phyloP scores from a whole-genome alignment of 2,113 vertebrate genomes.

The Chloroceryle aenea region DNA sequence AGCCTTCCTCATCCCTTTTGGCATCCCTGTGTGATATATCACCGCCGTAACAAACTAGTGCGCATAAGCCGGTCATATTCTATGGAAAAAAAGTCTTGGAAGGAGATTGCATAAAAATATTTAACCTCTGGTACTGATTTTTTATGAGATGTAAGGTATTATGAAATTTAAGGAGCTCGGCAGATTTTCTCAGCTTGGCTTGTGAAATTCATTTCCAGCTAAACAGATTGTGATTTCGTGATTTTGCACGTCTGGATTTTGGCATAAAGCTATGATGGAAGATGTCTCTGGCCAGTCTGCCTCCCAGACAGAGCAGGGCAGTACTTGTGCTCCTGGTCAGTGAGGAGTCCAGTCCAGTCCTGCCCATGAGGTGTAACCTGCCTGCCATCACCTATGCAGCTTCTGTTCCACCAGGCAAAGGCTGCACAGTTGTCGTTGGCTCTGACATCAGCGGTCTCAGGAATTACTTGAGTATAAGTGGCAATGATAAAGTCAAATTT shows the following conservation, averaged over 20 bases:
- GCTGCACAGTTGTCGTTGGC: not conserved
- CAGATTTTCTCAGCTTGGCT: constrained; percentile 15
- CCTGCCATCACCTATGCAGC: not conserved
- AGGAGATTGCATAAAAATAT: not conserved
- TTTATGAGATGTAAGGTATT: not conserved
- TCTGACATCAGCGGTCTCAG: not conserved
- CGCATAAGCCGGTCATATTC: not conserved
- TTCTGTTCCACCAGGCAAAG: not conserved
- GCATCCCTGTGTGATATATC: not conserved
- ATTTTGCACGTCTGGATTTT: constrained; percentile 38
- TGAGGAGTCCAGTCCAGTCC: not conserved
- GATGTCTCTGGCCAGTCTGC: not conserved
- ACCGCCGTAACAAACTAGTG: not conserved
- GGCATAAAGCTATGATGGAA: not conserved
- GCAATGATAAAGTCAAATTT: not conserved
- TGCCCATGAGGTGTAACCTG: not conserved
- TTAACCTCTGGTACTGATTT: not conserved
- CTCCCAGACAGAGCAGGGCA: not conserved
- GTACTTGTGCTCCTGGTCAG: not conserved
- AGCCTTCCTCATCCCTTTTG: not conserved
- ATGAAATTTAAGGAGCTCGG: constrained; percentile 5
- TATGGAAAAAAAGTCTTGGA: not conserved
- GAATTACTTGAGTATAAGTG: not conserved
- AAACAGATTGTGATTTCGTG: not conserved
- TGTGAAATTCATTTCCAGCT: constrained; percentile 38